These are phyloP conservation scores for Alca torda DNA, from an alignment of 2,797 vertebrate genomes.

Conservation along the genomic window DNA sequence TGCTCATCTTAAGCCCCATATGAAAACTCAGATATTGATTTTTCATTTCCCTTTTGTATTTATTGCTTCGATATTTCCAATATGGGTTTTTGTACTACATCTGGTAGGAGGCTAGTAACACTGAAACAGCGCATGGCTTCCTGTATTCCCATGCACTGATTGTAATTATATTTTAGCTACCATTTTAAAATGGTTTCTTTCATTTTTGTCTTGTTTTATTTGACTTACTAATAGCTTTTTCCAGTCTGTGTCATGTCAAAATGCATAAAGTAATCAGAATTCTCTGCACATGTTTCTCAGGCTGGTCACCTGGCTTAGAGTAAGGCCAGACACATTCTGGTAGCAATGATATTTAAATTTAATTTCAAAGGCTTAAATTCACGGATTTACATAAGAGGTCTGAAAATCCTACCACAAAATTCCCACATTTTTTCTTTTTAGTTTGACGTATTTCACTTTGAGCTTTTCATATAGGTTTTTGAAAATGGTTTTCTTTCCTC, in stretches of 20 bases:
- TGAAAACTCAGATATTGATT: neutral
- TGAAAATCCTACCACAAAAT: neutral
- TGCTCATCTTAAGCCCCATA: neutral
- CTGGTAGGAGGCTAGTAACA: neutral
- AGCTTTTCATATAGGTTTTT: neutral
- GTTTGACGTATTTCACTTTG: neutral
- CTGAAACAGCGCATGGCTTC: neutral
- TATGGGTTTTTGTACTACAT: neutral
- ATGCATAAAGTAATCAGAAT: neutral
- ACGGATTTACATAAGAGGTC: conserved; percentile 13
- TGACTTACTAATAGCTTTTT: neutral
- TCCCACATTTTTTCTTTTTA: neutral
- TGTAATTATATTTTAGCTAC: neutral
- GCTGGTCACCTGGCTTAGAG: neutral
- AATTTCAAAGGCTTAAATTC: conserved; percentile 51
- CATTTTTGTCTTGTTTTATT: neutral
- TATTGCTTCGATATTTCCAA: neutral
- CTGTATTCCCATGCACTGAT: neutral
- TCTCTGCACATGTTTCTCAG: neutral
- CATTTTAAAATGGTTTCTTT: neutral
- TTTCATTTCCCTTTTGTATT: neutral
- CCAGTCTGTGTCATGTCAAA: neutral
- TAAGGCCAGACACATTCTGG: neutral
- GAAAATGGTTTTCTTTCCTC: neutral
- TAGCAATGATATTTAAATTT: conserved; percentile 31